A percentile compares a stretch with the other conserved stretches of the same genome.
Evolutionary conservation across 2,113 vertebrate species (phyloP).

Genomic region (Podarcis raffonei): DNA sequence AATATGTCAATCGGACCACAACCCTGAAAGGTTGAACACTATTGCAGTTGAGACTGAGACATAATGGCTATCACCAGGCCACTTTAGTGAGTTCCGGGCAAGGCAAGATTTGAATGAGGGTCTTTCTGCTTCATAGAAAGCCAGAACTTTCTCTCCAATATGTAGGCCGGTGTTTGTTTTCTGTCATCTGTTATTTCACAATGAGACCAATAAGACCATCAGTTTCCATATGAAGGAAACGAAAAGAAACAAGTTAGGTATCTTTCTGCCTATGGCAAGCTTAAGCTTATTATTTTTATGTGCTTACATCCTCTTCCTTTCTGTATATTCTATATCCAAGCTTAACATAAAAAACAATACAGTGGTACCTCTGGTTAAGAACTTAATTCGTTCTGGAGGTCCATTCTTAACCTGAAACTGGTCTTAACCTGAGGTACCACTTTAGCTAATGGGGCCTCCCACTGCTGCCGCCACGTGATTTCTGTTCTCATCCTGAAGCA

Average conservation of each 20-base stretch:
- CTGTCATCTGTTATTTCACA: neutral
- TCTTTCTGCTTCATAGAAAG: neutral
- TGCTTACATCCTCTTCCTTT: neutral
- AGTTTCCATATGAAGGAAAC: neutral
- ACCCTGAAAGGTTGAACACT: neutral
- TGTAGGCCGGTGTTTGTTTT: neutral
- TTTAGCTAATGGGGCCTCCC: too few species aligned
- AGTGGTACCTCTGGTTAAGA: too few species aligned
- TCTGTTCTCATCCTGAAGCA: too few species aligned
- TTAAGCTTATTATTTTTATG: neutral
- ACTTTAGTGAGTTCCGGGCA: neutral
- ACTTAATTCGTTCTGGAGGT: too few species aligned
- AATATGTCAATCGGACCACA: neutral
- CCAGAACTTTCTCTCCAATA: neutral
- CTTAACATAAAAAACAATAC: too few species aligned
- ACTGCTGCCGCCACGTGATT: too few species aligned
- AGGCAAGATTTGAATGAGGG: neutral
- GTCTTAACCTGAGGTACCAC: too few species aligned
- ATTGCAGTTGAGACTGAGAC: neutral
- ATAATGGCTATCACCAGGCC: neutral
- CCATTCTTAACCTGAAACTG: too few species aligned
- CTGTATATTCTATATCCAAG: neutral
- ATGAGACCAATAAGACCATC: neutral
- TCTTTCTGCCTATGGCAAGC: neutral
- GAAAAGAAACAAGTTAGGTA: neutral